Evolutionary conservation across 2,888 invertebrate genomes (phyloP).

Genomic region (Platynereis dumerilii): DNA sequence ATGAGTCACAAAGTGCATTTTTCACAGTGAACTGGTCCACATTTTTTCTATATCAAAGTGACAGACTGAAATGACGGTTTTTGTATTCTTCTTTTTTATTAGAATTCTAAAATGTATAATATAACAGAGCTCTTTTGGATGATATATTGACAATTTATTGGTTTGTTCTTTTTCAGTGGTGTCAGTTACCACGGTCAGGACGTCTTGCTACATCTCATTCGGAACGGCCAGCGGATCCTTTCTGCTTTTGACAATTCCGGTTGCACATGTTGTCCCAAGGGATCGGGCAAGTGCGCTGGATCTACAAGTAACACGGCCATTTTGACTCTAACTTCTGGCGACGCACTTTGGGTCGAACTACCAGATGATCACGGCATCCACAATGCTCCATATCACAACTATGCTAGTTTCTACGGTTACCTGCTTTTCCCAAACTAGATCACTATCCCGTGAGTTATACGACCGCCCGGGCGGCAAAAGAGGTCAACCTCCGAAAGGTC

Average conservation of each 20-base stretch:
- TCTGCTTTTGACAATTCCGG: conserved; percentile 39
- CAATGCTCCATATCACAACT: conserved; percentile 41
- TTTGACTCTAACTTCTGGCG: conserved; percentile 31
- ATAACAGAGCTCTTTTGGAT: too few species aligned
- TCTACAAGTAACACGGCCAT: conserved; percentile 36
- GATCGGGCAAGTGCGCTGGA: conserved; percentile 31
- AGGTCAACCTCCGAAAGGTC: too few species aligned
- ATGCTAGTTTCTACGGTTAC: conserved; percentile 39
- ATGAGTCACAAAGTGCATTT: too few species aligned
- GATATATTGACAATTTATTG: too few species aligned
- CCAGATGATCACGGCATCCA: conserved; percentile 38
- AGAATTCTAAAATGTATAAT: too few species aligned
- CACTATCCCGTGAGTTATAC: conserved; percentile 5
- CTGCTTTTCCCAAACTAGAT: conserved; percentile 23
- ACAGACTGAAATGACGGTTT: too few species aligned
- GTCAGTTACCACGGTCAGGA: conserved; percentile 39
- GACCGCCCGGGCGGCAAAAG: background rate
- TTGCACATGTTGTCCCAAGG: conserved; percentile 33
- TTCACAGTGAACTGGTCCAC: too few species aligned
- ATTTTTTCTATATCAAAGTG: too few species aligned
- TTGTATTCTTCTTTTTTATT: too few species aligned
- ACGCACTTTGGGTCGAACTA: conserved; percentile 38
- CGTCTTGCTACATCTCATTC: conserved; percentile 38
- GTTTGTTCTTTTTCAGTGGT: conserved; percentile 21
- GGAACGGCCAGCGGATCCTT: conserved; percentile 36